Evolutionary conservation across 2,797 vertebrate genomes (phyloP).

Genomic region (Oreortyx pictus): DNA sequence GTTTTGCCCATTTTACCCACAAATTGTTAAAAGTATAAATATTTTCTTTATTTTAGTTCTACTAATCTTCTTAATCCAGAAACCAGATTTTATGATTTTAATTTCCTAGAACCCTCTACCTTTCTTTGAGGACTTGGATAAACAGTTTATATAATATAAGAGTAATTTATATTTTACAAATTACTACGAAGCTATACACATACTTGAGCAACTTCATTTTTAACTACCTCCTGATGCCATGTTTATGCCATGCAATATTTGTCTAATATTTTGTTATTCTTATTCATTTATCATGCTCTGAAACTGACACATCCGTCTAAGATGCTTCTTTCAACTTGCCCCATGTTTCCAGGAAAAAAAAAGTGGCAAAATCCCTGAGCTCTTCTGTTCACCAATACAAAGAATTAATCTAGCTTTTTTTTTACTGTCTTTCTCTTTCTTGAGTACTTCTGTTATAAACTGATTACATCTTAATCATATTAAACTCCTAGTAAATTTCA

Average conservation of each 20-base stretch:
- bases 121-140: neutral
- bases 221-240: neutral
- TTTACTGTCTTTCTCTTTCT: neutral
- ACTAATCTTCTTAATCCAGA: neutral
- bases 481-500: neutral
- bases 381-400: neutral
- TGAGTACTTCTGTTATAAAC: neutral
- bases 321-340: neutral
- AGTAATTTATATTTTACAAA: neutral
- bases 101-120: neutral
- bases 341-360: neutral
- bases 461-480: neutral
- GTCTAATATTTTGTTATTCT: neutral
- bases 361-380: neutral
- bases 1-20: neutral
- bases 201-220: constrained; percentile 5
- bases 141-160: neutral
- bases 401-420: neutral
- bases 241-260: neutral
- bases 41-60: neutral
- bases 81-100: neutral
- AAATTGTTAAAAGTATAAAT: neutral
- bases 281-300: constrained; percentile 9
- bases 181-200: neutral
- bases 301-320: neutral